Evolutionary conservation across 2,888 invertebrate genomes (phyloP).

Genomic region (Clistopyga incitator): DNA sequence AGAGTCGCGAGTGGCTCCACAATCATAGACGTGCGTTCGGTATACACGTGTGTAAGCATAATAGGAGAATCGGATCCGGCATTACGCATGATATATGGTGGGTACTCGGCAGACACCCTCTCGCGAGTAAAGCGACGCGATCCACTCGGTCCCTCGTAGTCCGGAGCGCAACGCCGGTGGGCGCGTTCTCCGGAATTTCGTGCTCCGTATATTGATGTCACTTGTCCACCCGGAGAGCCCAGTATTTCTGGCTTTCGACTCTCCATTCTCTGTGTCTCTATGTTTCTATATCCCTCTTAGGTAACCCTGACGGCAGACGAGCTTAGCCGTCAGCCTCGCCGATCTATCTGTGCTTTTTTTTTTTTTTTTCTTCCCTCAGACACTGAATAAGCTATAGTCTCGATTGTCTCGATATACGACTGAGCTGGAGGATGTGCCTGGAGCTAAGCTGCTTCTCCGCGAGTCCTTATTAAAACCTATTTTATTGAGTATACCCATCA

Average conservation of each 20-base stretch:
- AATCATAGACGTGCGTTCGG: slow-evolving; percentile 1
- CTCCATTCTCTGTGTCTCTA: slow-evolving; percentile 27
- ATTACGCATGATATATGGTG: slow-evolving; percentile 82
- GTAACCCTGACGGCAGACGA: slow-evolving; percentile 56
- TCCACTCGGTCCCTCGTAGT: slow-evolving; percentile 69
- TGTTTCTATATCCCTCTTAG: slow-evolving; percentile 41
- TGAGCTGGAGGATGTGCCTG: slow-evolving; percentile 17
- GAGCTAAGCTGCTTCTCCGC: slow-evolving; percentile 24
- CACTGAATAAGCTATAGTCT: slow-evolving; percentile 33
- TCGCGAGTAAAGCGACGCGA: slow-evolving; percentile 76
- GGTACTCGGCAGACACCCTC: slow-evolving; percentile 78
- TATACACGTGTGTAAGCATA: slow-evolving; percentile 74
- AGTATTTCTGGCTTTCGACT: slow-evolving; percentile 47
- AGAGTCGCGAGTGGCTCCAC: slow-evolving; percentile 17
- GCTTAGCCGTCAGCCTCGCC: slow-evolving; percentile 58
- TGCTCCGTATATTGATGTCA: slow-evolving; percentile 83
- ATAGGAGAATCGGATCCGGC: slow-evolving; percentile 82
- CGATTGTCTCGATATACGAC: slow-evolving; percentile 58
- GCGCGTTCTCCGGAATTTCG: slow-evolving; percentile 76
- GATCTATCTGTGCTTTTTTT: slow-evolving; percentile 60
- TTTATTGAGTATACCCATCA: slow-evolving; percentile 16
- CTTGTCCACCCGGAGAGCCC: slow-evolving; percentile 68
- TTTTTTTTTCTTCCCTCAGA: too few relatives aligned
- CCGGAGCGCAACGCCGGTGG: slow-evolving; percentile 31
- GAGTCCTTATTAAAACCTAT: slow-evolving; percentile 27